Conservation (phyloP, 2,113 vertebrate genomes). For the Tyto alba region DNA sequence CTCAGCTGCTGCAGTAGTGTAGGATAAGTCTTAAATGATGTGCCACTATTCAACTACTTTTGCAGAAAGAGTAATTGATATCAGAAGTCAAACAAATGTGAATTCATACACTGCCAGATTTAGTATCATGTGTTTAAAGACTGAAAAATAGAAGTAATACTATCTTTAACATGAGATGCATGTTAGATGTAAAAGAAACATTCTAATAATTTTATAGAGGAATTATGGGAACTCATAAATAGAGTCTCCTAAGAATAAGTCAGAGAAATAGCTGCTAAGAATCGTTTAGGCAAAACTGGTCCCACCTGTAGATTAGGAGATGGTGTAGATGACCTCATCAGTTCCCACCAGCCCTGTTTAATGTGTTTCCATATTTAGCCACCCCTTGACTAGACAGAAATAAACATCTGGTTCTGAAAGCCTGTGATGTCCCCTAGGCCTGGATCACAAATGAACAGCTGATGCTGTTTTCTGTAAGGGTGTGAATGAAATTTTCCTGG, state of each 20-base stretch:
- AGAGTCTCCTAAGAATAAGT: background rate
- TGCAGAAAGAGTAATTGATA: background rate
- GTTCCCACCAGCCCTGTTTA: background rate
- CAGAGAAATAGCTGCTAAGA: background rate
- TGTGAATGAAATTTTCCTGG: background rate
- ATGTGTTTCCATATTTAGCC: background rate
- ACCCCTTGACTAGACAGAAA: background rate
- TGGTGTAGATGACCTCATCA: background rate
- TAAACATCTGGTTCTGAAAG: background rate
- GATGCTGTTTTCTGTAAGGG: background rate
- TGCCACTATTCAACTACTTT: background rate
- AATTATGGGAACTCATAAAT: background rate
- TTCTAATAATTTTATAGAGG: background rate
- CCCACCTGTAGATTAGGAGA: background rate
- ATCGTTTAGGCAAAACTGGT: background rate
- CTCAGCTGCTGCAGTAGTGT: background rate
- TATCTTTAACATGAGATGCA: background rate
- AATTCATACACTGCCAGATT: background rate
- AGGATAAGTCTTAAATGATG: background rate
- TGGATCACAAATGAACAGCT: background rate
- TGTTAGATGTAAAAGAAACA: background rate
- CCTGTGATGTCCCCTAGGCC: background rate
- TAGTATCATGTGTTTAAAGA: background rate
- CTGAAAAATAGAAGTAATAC: background rate
- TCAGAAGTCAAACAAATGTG: background rate